phyloP scores from a whole-genome alignment of 1,140 invertebrate species.

The Philopotamus ludificatus region DNA sequence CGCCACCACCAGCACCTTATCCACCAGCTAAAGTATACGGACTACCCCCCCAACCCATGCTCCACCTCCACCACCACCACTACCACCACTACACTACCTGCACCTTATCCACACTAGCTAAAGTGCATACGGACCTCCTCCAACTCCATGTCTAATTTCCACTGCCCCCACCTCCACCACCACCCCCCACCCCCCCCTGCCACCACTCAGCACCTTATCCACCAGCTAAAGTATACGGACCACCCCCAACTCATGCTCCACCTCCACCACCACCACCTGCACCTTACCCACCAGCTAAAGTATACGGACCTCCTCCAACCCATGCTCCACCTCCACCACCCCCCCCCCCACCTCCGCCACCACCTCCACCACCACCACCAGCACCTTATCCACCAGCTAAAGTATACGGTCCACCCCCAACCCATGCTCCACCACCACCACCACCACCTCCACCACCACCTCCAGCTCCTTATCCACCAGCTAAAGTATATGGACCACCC shows the following conservation, averaged over 20 bases:
- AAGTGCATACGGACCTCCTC: neutral
- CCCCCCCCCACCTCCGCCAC: neutral
- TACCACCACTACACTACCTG: too few species aligned
- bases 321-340: slow-evolving; percentile 15
- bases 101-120: neutral
- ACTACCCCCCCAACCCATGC: slow-evolving; percentile 12
- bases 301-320: slow-evolving; percentile 21
- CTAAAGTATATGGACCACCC: neutral
- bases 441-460: slow-evolving; percentile 8
- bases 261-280: slow-evolving; percentile 21
- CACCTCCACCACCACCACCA: slow-evolving; percentile 20
- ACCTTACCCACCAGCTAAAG: neutral
- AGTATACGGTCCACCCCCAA: slow-evolving; percentile 16
- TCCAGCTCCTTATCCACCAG: neutral
- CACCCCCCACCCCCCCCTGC: neutral
- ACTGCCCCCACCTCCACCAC: neutral
- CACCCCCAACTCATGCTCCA: neutral
- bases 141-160: neutral
- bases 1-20: slow-evolving; percentile 13
- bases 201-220: slow-evolving; percentile 16
- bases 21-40: slow-evolving; percentile 4
- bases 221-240: slow-evolving; percentile 11
- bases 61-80: slow-evolving; percentile 14
- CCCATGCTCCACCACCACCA: slow-evolving; percentile 14
- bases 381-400: slow-evolving; percentile 7